phyloP scores from a whole-genome alignment of 2,888 invertebrate genomes.

The Lycia hirtaria region DNA sequence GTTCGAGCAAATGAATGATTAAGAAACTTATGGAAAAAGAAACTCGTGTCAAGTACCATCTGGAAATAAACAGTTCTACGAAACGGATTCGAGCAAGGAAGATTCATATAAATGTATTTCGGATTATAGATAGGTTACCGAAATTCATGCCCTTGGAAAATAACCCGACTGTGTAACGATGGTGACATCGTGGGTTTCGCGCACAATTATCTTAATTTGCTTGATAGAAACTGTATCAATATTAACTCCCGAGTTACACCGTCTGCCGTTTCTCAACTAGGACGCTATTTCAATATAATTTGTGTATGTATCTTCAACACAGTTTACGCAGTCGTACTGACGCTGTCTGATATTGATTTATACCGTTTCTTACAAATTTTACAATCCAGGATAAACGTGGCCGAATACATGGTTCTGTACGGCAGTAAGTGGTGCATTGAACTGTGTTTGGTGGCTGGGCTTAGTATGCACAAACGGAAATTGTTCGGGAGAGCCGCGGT shows the following conservation, averaged over 20 bases:
- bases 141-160: conserved; percentile 35
- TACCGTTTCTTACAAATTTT: conserved; percentile 16
- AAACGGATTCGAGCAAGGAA: no score
- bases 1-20: no score
- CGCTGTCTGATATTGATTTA: conserved; percentile 29
- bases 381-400: conserved; percentile 12
- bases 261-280: conserved; percentile 13
- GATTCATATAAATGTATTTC: no score
- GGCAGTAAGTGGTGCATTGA: conserved; percentile 59
- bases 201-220: conserved; percentile 9
- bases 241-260: conserved; percentile 4
- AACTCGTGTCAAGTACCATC: no score
- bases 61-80: no score
- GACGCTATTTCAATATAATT: conserved; percentile 16
- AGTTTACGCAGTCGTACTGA: conserved; percentile 31
- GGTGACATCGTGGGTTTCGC: neutral
- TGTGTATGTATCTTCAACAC: conserved; percentile 22
- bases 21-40: no score
- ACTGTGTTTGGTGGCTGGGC: conserved; percentile 48
- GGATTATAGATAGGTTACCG: no score
- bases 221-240: conserved; percentile 5
- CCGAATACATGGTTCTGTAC: conserved; percentile 12
- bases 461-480: conserved; percentile 61
- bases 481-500: conserved; percentile 46
- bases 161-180: neutral